A percentile compares a stretch with the other conserved stretches of the same genome.
Conservation (phyloP, 2,888 invertebrate genomes). For the Pyralis farinalis region DNA sequence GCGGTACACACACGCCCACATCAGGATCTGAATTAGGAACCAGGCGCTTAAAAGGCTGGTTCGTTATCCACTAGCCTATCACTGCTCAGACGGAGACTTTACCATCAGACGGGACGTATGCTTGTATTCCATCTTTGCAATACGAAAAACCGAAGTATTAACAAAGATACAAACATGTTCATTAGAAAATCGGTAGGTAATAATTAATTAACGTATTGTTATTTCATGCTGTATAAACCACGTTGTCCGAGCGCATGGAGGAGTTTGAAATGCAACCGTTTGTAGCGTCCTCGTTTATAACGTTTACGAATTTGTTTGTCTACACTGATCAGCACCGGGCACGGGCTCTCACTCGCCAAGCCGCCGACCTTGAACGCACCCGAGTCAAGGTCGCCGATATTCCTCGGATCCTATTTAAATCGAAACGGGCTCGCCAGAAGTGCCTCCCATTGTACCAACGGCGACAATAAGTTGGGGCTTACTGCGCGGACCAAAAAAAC, state of each 20-base stretch:
- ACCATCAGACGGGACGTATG: too few species aligned
- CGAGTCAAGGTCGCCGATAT: slow-evolving; percentile 61
- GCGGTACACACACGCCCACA: too few species aligned
- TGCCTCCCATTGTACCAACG: slow-evolving; percentile 56
- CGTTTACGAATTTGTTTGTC: slow-evolving; percentile 28
- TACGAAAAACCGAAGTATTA: too few species aligned
- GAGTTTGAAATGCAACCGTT: slow-evolving; percentile 27
- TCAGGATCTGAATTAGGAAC: too few species aligned
- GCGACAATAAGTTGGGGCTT: slow-evolving; percentile 63
- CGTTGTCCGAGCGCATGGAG: slow-evolving; percentile 15
- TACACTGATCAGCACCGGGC: slow-evolving; percentile 10
- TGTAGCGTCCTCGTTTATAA: slow-evolving; percentile 21
- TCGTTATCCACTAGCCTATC: too few species aligned
- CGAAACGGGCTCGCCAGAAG: slow-evolving; percentile 38
- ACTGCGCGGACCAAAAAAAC: slow-evolving; percentile 52
- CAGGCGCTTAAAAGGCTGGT: too few species aligned
- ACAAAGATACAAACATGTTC: too few species aligned
- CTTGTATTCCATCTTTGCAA: too few species aligned
- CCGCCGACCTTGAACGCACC: slow-evolving; percentile 55
- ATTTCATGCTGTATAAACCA: too few species aligned
- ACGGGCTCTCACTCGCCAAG: slow-evolving; percentile 28
- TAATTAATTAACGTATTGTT: too few species aligned
- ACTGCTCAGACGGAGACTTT: too few species aligned
- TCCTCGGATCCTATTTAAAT: slow-evolving; percentile 40
- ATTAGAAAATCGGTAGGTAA: too few species aligned